Evolutionary conservation across 2,113 vertebrate genomes (phyloP), one percentile per base, ranked within the genome.

Genomic region (Cinclus mexicanus): DNA sequence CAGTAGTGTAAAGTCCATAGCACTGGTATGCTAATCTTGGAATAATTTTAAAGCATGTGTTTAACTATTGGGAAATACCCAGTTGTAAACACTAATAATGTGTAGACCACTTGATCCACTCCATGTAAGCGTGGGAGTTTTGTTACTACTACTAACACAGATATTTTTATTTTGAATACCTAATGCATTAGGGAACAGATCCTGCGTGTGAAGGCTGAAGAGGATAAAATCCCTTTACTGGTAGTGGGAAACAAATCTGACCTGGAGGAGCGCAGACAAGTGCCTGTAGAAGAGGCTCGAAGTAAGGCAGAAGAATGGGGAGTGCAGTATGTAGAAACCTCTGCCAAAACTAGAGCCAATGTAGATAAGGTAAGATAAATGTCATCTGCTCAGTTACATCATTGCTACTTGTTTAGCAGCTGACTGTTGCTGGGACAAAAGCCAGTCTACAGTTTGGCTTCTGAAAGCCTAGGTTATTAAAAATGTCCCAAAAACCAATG

Each of bases 181-280:
- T 95, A 10, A 39, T 70, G 23, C 56, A 47, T 64, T 91, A 99
- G 99, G 98, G 99, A 99, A 96, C 99, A 99, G 98, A 99, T 99
- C 83, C 98, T 99, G 91, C 98, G 99, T 35, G 99, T 99, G 89
- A 99, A 99, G 97, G 97, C 98, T 22, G 99, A 99, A 97, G 99
- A 99, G 93, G 99, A 99, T 88, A 98, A 98, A 91, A 99, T 99
- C 53, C 99, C 99, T 11, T 97, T 99, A 53, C 98, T 99, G 4
- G 91, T 99, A 18, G 99, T 99, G 90, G 99, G 99, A 49, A 99
- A 99, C 95, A 99, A 99, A 97, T 99, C 99, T 1, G 99, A 99
- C 97, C 95, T 99, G 96, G 99, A 99, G 95, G 99, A 99, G 63
- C 97, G 99, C 70, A 98, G 99, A 92, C 98, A 99, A 97, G 99